Evolutionary conservation across 1,140 invertebrate genomes (phyloP).

Genomic region (Drosophila pseudoananassae): DNA sequence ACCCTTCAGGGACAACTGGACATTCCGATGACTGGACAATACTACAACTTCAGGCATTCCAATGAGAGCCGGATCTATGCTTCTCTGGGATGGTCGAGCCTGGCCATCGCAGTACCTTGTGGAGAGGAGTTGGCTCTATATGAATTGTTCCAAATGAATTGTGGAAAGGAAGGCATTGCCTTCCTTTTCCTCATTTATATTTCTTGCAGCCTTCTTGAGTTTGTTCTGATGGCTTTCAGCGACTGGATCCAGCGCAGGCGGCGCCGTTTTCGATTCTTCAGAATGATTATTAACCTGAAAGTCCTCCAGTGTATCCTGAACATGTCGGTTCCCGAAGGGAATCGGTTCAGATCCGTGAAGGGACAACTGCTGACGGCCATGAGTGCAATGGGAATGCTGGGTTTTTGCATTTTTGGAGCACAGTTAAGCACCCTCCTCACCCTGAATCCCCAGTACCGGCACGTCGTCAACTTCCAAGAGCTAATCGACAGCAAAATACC

Average conservation of each 20-base stretch:
- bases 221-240: neutral
- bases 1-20: conserved; percentile 22
- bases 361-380: neutral
- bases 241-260: neutral
- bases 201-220: conserved; percentile 1
- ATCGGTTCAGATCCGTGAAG: neutral
- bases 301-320: conserved; percentile 7
- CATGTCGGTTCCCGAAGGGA: conserved; percentile 6
- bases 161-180: fast-evolving
- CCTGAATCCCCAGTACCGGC: conserved; percentile 16
- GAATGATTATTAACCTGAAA: conserved; percentile 7
- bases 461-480: conserved; percentile 1
- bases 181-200: neutral
- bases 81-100: neutral
- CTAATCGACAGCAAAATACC: conserved; percentile 12
- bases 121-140: conserved; percentile 8
- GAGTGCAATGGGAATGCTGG: conserved; percentile 3
- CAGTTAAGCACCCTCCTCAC: conserved; percentile 19
- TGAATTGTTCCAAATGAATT: neutral
- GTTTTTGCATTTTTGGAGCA: neutral
- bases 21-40: conserved; percentile 7
- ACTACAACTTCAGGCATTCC: neutral
- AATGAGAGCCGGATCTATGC: neutral
- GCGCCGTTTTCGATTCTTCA: fast-evolving
- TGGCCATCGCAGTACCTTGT: conserved; percentile 45